Evolutionary conservation across 2,113 vertebrate species (phyloP).

Genomic region (Coregonus clupeaformis): DNA sequence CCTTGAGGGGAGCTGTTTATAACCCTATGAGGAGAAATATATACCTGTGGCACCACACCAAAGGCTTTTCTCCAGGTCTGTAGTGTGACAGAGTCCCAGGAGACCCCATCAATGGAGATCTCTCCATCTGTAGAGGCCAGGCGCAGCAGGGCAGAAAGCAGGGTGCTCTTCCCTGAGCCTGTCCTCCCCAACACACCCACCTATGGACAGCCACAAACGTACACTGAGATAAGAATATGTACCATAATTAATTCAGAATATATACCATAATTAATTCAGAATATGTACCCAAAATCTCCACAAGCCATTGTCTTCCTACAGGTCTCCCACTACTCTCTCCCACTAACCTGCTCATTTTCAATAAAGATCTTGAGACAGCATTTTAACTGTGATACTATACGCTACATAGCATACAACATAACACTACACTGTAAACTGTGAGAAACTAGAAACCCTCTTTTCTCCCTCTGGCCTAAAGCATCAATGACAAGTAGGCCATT

Average conservation of each 20-base stretch:
- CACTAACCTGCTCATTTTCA: background rate
- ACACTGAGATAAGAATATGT: background rate
- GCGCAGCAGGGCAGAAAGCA: conserved; percentile 90
- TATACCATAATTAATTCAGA: too few species aligned
- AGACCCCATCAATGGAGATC: conserved; percentile 89
- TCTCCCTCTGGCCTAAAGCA: background rate
- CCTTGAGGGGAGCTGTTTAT: too few species aligned
- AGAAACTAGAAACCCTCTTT: conserved; percentile 3
- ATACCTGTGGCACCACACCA: conserved; percentile 95
- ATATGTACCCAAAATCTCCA: background rate
- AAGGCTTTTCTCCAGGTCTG: conserved; percentile 96
- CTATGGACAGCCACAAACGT: conserved; percentile 35
- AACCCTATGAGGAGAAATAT: too few species aligned
- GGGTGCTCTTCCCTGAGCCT: conserved; percentile 95
- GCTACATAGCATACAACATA: too few species aligned
- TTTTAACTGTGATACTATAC: too few species aligned
- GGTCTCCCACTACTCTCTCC: too few species aligned
- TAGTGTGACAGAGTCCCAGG: conserved; percentile 83
- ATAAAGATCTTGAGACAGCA: background rate
- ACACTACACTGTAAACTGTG: background rate
- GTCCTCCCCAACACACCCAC: conserved; percentile 94
- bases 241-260: too few species aligned
- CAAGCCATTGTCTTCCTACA: background rate
- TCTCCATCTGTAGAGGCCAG: conserved; percentile 88
- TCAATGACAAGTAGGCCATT: conserved; percentile 16